Conservation (phyloP, 2,797 vertebrate species). For the Falco rusticolus region DNA sequence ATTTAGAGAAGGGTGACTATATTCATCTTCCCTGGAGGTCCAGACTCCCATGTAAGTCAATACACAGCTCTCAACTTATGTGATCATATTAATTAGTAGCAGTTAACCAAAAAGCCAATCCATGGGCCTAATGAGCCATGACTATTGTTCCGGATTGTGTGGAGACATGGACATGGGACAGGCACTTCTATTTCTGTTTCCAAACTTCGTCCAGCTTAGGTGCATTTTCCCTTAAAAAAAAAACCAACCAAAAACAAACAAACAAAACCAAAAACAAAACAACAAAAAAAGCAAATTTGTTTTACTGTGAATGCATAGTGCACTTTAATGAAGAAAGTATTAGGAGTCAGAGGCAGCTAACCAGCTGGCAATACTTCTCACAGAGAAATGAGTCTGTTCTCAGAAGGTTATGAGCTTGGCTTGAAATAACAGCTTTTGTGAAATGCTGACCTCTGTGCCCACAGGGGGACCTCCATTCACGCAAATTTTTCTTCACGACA, state of each 20-base stretch:
- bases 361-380: background rate
- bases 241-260: background rate
- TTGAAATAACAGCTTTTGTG: conserved; percentile 7
- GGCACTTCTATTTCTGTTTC: background rate
- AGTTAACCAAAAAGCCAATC: background rate
- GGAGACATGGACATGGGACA: background rate
- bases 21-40: background rate
- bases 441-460: background rate
- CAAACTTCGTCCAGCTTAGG: background rate
- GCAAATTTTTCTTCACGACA: background rate
- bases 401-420: background rate
- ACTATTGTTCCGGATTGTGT: background rate
- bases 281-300: background rate
- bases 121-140: background rate
- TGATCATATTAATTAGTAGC: background rate
- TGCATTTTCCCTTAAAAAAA: background rate
- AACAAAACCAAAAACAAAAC: background rate
- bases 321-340: background rate
- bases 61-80: background rate
- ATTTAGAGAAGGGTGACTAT: background rate
- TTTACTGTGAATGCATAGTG: background rate
- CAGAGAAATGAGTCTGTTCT: background rate
- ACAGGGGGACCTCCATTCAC: background rate
- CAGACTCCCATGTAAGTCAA: background rate
- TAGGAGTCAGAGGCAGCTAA: background rate